Conservation (phyloP, 2,888 invertebrate species). For the Rhingia campestris region DNA sequence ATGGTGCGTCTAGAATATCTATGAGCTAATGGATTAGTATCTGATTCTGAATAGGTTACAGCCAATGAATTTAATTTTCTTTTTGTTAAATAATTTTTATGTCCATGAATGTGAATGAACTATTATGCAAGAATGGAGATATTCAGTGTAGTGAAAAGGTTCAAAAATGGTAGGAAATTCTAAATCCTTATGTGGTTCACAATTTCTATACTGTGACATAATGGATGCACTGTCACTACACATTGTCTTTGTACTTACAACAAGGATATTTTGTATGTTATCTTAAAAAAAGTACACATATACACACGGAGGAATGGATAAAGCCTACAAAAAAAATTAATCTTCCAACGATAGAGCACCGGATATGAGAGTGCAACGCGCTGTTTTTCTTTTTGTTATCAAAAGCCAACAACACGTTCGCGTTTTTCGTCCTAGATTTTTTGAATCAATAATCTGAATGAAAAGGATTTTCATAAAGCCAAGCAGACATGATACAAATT, state of each 20-base stretch:
- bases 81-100: conserved; percentile 5
- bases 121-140: conserved; percentile 6
- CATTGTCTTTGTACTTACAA: conserved; percentile 22
- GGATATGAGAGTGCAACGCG: conserved; percentile 14
- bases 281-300: conserved; percentile 6
- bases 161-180: background rate
- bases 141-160: background rate
- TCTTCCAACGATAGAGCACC: conserved; percentile 28
- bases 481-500: conserved; percentile 35
- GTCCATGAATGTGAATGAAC: background rate
- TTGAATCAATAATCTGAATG: conserved; percentile 62
- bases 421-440: conserved; percentile 36
- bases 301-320: conserved; percentile 2
- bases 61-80: background rate
- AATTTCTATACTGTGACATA: background rate
- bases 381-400: conserved; percentile 14
- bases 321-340: conserved; percentile 21
- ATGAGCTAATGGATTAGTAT: conserved; percentile 52
- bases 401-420: conserved; percentile 40
- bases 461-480: conserved; percentile 41
- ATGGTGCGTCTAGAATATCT: conserved; percentile 12
- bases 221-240: background rate
- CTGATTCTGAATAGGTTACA: conserved; percentile 21
- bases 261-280: conserved; percentile 9
- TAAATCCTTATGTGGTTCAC: background rate